Conservation (phyloP, 2,113 vertebrate species). For the Vidua macroura region DNA sequence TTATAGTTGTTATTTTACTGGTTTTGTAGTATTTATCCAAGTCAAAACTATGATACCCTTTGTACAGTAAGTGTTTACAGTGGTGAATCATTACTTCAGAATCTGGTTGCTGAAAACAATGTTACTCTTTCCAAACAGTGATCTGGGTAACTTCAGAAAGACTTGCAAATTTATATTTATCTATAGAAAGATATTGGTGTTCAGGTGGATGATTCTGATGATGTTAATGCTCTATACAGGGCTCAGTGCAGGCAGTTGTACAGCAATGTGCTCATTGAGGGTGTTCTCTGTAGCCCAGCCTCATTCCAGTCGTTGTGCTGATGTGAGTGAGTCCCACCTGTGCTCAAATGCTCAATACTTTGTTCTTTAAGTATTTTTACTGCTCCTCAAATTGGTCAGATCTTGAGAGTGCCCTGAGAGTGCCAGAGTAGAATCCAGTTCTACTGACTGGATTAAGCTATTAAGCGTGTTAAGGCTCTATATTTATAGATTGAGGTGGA, state of each 20-base stretch:
- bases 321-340: fast-evolving
- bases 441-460: not conserved
- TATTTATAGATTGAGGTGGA: not conserved
- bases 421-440: not conserved
- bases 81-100: not conserved
- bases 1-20: not conserved
- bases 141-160: not conserved
- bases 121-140: not conserved
- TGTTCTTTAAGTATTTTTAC: not conserved
- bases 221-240: not conserved
- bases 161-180: not conserved
- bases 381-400: not conserved
- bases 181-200: fast-evolving
- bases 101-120: not conserved
- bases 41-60: not conserved
- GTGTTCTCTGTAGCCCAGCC: not conserved
- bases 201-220: not conserved
- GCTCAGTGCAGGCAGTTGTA: not conserved
- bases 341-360: not conserved
- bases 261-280: not conserved
- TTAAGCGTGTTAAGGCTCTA: not conserved
- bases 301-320: fast-evolving
- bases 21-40: not conserved
- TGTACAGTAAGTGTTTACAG: not conserved
- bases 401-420: not conserved